A percentile compares a stretch with the other conserved stretches of the same genome.
Conservation (phyloP, 1,140 invertebrate species). For the Sipha flava region DNA sequence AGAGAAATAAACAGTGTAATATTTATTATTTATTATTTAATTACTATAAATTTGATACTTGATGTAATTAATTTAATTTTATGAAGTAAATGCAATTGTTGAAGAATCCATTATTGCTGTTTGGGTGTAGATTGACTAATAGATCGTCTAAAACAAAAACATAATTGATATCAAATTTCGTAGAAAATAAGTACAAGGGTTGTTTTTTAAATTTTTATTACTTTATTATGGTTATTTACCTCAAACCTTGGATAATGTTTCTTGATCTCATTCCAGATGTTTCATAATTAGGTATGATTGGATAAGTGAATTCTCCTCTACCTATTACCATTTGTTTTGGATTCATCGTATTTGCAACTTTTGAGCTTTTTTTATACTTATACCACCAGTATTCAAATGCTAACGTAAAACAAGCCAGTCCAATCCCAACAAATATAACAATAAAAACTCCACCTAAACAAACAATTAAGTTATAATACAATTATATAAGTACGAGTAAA, state of each 20-base stretch:
- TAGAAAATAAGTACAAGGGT: not conserved
- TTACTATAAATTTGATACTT: no score
- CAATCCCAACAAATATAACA: slow-evolving; percentile 88
- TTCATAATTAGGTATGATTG: not conserved
- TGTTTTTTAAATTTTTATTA: not conserved
- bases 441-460: slow-evolving; percentile 82
- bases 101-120: slow-evolving; percentile 1
- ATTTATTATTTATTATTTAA: no score
- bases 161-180: not conserved
- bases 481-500: not conserved
- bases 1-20: no score
- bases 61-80: no score
- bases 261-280: slow-evolving; percentile 11
- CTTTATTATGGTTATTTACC: not conserved
- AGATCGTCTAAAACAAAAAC: not conserved
- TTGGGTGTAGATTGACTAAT: not conserved
- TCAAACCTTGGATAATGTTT: not conserved
- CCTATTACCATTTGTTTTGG: not conserved
- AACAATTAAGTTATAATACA: not conserved
- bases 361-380: slow-evolving; percentile 50
- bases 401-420: slow-evolving; percentile 81
- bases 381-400: slow-evolving; percentile 94
- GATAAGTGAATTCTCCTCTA: not conserved
- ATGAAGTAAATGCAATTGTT: no score
- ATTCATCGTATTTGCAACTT: slow-evolving; percentile 4